A percentile compares a stretch with the other conserved stretches of the same genome.
phyloP scores from a whole-genome alignment of 2,797 vertebrate genomes.

The Rhodeus uyekii region DNA sequence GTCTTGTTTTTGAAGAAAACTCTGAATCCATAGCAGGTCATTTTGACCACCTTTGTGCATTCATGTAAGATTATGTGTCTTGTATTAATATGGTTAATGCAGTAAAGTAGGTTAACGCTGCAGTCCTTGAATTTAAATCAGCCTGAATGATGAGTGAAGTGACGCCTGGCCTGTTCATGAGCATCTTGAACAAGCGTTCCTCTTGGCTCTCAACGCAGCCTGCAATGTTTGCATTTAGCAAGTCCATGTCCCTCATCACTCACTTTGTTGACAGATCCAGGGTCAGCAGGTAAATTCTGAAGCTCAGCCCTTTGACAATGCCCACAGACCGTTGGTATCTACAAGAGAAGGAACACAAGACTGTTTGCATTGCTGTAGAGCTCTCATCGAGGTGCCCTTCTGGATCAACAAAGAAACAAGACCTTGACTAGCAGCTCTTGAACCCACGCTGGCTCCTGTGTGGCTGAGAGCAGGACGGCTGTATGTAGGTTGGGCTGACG shows the following conservation, averaged over 20 bases:
- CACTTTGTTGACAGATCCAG: conserved; percentile 44
- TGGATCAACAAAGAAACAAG: conserved; percentile 57
- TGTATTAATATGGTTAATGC: neutral
- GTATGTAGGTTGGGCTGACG: conserved; percentile 52
- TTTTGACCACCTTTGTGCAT: neutral
- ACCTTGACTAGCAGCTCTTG: conserved; percentile 58
- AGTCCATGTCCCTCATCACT: conserved; percentile 46
- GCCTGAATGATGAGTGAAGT: conserved; percentile 39
- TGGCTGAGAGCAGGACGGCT: conserved; percentile 49
- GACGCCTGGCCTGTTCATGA: conserved; percentile 25
- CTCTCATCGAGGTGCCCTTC: conserved; percentile 46
- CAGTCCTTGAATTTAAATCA: conserved; percentile 16
- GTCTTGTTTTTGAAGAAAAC: neutral
- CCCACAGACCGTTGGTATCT: conserved; percentile 43
- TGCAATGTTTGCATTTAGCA: conserved; percentile 55
- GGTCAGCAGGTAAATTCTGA: conserved; percentile 48
- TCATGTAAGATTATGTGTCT: neutral
- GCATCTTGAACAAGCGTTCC: conserved; percentile 35
- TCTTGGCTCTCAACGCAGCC: conserved; percentile 39
- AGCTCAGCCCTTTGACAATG: conserved; percentile 40
- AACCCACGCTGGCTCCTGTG: conserved; percentile 57
- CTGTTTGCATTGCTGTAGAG: conserved; percentile 55
- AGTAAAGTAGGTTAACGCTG: neutral
- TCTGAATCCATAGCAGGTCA: neutral
- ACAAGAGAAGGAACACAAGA: conserved; percentile 57